Conservation (phyloP, 2,888 invertebrate genomes). For the Eristalis pertinax region DNA sequence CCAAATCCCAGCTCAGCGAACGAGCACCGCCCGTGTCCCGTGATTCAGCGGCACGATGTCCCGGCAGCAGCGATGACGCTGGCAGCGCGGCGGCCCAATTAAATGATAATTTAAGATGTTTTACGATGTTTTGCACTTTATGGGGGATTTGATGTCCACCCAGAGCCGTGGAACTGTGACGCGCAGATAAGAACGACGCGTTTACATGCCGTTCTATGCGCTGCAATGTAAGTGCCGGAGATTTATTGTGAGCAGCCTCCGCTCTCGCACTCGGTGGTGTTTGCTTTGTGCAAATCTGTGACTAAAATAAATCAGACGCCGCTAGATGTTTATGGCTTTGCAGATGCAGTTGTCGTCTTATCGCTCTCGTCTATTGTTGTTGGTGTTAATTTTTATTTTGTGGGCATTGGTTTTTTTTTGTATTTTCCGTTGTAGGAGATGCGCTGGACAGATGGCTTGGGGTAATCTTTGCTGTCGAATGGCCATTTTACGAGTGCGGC, state of each 20-base stretch:
- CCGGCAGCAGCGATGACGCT: not conserved
- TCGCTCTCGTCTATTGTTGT: not conserved
- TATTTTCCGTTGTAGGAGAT: not conserved
- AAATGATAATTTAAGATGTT: slow-evolving; percentile 14
- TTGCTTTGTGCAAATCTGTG: slow-evolving; percentile 6
- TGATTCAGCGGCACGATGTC: not conserved
- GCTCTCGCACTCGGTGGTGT: not conserved
- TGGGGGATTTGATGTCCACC: not conserved
- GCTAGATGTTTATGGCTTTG: not conserved
- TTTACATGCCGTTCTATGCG: not conserved
- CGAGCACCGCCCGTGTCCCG: not conserved
- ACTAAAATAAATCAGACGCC: slow-evolving; percentile 10
- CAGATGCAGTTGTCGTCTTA: slow-evolving; percentile 1
- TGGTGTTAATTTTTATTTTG: not conserved
- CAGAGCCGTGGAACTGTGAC: not conserved
- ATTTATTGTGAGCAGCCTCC: not conserved
- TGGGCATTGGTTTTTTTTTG: not conserved
- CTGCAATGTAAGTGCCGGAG: not conserved
- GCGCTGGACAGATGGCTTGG: not conserved
- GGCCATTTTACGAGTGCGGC: not conserved
- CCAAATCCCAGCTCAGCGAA: not conserved
- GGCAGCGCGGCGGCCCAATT: not conserved
- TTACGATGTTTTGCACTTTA: slow-evolving; percentile 2
- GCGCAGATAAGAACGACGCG: not conserved
- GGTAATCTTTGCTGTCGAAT: not conserved